A percentile compares a stretch with the other conserved stretches of the same genome.
Conservation (phyloP, 2,888 invertebrate species). For the Agrenia bidenticulata region DNA sequence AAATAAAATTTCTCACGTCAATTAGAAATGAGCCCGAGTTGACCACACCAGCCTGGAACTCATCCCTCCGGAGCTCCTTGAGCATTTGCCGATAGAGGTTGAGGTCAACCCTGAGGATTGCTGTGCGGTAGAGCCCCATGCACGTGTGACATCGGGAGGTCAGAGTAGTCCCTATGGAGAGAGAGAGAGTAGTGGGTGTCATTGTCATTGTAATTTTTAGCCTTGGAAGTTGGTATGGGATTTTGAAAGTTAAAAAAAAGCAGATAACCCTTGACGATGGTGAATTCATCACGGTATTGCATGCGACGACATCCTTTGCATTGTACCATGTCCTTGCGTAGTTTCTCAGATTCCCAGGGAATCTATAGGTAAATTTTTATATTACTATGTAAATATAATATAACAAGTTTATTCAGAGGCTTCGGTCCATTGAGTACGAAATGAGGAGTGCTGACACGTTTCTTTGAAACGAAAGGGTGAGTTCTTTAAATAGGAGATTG, state of each 20-base stretch:
- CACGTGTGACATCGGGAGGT: constrained; percentile 47
- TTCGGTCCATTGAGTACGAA: too few species aligned
- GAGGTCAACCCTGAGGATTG: constrained; percentile 54
- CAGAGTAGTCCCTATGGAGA: constrained; percentile 37
- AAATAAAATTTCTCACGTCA: constrained; percentile 54
- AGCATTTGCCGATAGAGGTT: constrained; percentile 71
- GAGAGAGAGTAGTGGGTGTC: too few species aligned
- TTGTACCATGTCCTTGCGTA: constrained; percentile 48
- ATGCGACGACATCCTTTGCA: constrained; percentile 49
- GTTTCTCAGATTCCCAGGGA: constrained; percentile 45
- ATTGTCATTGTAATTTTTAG: background rate
- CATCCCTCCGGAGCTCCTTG: constrained; percentile 72
- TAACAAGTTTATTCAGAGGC: too few species aligned
- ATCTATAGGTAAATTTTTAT: constrained; percentile 38
- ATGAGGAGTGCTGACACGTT: too few species aligned
- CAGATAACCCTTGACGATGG: constrained; percentile 32
- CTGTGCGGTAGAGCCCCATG: constrained; percentile 45
- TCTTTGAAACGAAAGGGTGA: too few species aligned
- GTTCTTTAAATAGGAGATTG: too few species aligned
- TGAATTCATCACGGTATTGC: constrained; percentile 49
- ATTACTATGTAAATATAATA: too few species aligned
- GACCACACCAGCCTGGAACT: constrained; percentile 70
- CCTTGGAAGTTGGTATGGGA: background rate
- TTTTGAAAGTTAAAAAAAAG: background rate
- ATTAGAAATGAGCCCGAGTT: constrained; percentile 73